These are phyloP conservation scores for Phainopepla nitens DNA, from an alignment of 2,113 vertebrate genomes.

Conservation along the genomic window DNA sequence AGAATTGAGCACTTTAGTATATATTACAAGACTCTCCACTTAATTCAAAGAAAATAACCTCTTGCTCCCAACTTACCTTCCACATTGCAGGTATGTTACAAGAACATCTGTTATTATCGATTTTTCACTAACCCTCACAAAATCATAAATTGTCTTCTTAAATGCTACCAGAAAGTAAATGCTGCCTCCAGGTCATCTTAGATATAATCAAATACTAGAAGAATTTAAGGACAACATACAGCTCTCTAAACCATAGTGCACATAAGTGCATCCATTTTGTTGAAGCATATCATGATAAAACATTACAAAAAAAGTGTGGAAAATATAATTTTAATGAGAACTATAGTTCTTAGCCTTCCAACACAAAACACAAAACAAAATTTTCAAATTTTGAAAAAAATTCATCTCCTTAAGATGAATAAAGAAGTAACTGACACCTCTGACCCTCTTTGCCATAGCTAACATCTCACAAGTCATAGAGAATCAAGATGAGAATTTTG, in stretches of 20 bases:
- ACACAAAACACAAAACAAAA: not conserved
- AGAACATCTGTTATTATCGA: not conserved
- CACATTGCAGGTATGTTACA: not conserved
- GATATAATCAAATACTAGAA: not conserved
- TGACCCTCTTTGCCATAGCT: not conserved
- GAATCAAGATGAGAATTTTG: not conserved
- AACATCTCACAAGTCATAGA: not conserved
- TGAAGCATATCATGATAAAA: not conserved
- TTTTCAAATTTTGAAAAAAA: not conserved
- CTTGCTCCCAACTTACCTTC: not conserved
- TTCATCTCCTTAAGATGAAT: not conserved
- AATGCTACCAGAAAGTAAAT: constrained; percentile 22
- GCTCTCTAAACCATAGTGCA: not conserved
- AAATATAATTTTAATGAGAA: not conserved
- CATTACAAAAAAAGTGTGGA: not conserved
- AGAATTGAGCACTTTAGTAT: not conserved
- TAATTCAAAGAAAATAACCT: constrained; percentile 18
- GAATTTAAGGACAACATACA: not conserved
- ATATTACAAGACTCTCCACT: not conserved
- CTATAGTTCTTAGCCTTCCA: not conserved
- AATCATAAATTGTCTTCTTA: not conserved
- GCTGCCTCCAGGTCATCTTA: not conserved
- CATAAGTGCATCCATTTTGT: not conserved
- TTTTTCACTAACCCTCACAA: constrained; percentile 17
- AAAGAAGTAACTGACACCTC: not conserved